A percentile compares a stretch with the other conserved stretches of the same genome.
Evolutionary conservation across 2,888 invertebrate genomes (phyloP).

Genomic region (Cantharis flavilabris): DNA sequence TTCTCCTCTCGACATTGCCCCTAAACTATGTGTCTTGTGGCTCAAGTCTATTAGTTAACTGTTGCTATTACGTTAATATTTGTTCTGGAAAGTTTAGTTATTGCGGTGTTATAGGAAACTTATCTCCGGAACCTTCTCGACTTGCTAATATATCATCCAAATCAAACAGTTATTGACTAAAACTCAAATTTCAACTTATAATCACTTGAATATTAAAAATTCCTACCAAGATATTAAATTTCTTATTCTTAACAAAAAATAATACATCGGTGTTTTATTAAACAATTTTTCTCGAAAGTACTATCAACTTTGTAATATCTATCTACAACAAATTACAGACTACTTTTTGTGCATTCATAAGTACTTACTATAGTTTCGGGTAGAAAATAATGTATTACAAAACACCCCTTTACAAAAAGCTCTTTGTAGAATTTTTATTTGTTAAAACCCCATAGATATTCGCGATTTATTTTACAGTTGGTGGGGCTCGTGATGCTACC

Average conservation of each 20-base stretch:
- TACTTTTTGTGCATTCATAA: too few species aligned
- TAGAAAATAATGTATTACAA: too few species aligned
- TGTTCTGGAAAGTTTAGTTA: slow-evolving; percentile 8
- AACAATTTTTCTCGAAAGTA: background rate
- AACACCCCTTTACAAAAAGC: too few species aligned
- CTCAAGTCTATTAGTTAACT: slow-evolving; percentile 23
- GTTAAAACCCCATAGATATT: too few species aligned
- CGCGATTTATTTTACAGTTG: too few species aligned
- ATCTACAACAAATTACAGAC: too few species aligned
- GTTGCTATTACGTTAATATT: slow-evolving; percentile 20
- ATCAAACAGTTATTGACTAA: background rate
- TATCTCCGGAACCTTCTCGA: background rate
- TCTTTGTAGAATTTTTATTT: too few species aligned
- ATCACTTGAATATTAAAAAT: background rate
- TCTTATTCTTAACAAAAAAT: background rate
- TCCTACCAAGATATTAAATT: background rate
- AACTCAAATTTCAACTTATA: background rate
- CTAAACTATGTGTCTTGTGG: slow-evolving; percentile 21
- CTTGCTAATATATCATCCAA: background rate
- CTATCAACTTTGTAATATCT: too few species aligned
- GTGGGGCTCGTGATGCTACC: too few species aligned
- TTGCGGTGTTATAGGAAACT: background rate
- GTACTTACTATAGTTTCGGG: too few species aligned
- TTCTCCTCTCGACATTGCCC: background rate
- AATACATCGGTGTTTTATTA: background rate